Conservation (phyloP, 53 echinoderm and acorn worm species). For the Temnopleurus reevesii region DNA sequence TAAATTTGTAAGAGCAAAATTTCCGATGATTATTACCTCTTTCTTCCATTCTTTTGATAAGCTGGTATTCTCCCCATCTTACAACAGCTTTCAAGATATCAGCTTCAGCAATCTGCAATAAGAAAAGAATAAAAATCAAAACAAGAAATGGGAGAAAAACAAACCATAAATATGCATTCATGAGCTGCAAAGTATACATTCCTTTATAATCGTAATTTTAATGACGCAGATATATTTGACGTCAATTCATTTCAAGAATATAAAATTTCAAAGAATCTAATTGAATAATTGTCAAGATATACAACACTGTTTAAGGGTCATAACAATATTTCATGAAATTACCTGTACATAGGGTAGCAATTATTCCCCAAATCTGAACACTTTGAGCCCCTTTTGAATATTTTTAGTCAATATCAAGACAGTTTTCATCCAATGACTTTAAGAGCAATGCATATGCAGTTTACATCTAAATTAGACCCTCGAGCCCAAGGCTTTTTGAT, state of each 20-base stretch:
- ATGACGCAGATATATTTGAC: not conserved
- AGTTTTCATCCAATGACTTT: not conserved
- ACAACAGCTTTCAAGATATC: constrained; percentile 95
- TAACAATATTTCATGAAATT: no score
- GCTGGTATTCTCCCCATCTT: constrained; percentile 98
- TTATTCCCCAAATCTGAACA: no score
- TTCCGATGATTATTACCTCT: constrained; percentile 91
- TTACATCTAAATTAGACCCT: not conserved
- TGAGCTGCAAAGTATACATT: not conserved
- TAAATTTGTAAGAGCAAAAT: no score
- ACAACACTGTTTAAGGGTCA: no score
- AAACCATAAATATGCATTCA: not conserved
- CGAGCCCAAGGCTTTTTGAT: not conserved
- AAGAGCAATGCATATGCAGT: not conserved
- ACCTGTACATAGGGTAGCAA: no score
- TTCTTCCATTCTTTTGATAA: constrained; percentile 97
- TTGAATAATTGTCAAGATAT: no score
- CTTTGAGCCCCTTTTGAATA: no score
- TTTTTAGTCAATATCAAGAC: no score
- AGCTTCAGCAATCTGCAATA: constrained; percentile 85
- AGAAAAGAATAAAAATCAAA: not conserved
- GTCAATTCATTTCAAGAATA: not conserved
- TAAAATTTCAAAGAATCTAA: no score
- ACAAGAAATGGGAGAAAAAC: constrained; percentile 9
- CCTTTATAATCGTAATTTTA: not conserved